Evolutionary conservation across 1,140 invertebrate genomes (phyloP).

Genomic region (Aphelenchoides avenae): DNA sequence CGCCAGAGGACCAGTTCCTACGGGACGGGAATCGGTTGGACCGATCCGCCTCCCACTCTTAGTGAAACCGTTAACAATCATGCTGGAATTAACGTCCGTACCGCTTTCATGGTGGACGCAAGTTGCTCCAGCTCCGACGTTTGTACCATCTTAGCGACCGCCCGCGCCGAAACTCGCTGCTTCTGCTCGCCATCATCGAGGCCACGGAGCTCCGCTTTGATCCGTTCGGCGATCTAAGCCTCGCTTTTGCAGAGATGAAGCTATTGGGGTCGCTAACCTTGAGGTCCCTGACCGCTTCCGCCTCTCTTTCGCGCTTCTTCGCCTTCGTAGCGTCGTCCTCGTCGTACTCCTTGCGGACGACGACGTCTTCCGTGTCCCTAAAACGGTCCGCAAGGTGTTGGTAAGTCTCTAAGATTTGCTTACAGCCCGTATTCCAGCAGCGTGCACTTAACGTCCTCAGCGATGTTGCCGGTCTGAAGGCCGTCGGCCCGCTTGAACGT

Average conservation of each 20-base stretch:
- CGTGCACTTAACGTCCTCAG: constrained; percentile 62
- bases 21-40: too few relatives aligned
- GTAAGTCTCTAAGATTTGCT: too few relatives aligned
- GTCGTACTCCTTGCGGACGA: constrained; percentile 15
- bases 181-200: constrained; percentile 24
- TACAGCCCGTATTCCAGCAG: constrained; percentile 64
- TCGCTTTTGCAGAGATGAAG: not conserved
- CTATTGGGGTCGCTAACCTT: constrained; percentile 13
- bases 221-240: constrained; percentile 19
- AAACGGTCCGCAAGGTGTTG: constrained; percentile 30
- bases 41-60: too few relatives aligned
- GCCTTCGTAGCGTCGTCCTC: constrained; percentile 23
- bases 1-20: too few relatives aligned
- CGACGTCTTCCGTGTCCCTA: constrained; percentile 17
- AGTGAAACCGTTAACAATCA: too few relatives aligned
- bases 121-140: constrained; percentile 26
- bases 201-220: constrained; percentile 24
- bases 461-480: constrained; percentile 60
- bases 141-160: constrained; percentile 19
- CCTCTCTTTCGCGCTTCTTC: constrained; percentile 19
- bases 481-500: constrained; percentile 12
- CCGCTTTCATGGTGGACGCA: too few relatives aligned
- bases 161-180: constrained; percentile 11
- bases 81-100: too few relatives aligned
- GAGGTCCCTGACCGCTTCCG: constrained; percentile 18